phyloP scores from a whole-genome alignment of 2,113 vertebrate species.

The Vulpes ferrilata region DNA sequence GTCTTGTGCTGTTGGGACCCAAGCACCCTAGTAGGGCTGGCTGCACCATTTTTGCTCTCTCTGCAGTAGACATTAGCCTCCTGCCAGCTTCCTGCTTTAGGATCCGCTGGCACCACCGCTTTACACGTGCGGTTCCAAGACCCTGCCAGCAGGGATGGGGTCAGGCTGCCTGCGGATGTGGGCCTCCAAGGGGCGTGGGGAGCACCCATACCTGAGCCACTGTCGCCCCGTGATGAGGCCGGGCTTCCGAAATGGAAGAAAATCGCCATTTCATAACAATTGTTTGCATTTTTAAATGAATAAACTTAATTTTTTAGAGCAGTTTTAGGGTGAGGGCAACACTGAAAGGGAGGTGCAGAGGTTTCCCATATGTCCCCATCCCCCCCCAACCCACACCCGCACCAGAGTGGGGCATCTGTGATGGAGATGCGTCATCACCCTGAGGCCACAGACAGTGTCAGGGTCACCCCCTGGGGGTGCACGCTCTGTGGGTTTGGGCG shows the following conservation, averaged over 20 bases:
- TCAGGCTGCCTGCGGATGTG: neutral
- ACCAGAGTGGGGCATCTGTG: neutral
- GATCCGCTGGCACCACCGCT: slow-evolving; percentile 88
- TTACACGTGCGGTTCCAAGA: neutral
- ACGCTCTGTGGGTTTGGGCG: neutral
- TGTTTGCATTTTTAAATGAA: neutral
- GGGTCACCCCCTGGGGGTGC: neutral
- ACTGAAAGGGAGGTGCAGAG: neutral
- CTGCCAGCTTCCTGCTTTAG: slow-evolving; percentile 84
- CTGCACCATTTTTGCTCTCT: slow-evolving; percentile 83
- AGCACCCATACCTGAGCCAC: accelerated
- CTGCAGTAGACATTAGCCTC: slow-evolving; percentile 79
- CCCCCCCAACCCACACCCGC: accelerated
- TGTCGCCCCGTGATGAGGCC: slow-evolving; percentile 69
- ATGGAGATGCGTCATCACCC: neutral
- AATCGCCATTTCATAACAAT: slow-evolving; percentile 72
- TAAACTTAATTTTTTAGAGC: neutral
- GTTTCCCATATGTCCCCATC: neutral
- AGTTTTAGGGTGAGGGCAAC: neutral
- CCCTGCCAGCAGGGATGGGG: slow-evolving; percentile 76
- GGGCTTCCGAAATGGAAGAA: slow-evolving; percentile 56
- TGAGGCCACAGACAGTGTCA: neutral
- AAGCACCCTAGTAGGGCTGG: accelerated
- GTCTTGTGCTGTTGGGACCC: neutral
- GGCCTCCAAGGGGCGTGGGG: neutral